Evolutionary conservation across 1,140 invertebrate genomes (phyloP).

Genomic region (Temnothorax curvispinosus): DNA sequence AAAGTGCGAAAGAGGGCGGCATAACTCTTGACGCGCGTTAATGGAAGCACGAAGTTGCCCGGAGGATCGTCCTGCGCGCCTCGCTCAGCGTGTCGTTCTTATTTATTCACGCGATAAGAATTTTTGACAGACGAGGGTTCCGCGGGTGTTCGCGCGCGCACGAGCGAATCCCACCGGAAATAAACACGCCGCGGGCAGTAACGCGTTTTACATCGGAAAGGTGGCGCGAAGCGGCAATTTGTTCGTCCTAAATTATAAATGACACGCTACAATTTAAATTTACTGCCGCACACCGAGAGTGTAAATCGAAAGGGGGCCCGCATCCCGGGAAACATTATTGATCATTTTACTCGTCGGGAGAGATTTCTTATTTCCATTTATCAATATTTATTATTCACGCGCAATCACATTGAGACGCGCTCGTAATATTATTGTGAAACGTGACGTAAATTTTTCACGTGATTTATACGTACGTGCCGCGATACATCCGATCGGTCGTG

Average conservation of each 20-base stretch:
- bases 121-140: constrained; percentile 71
- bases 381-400: constrained; percentile 42
- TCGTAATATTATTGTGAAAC: constrained; percentile 20
- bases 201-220: constrained; percentile 62
- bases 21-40: constrained; percentile 49
- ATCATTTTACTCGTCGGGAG: constrained; percentile 25
- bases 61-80: constrained; percentile 1
- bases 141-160: background rate
- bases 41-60: constrained; percentile 51
- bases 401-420: constrained; percentile 33
- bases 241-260: constrained; percentile 68
- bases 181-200: constrained; percentile 62
- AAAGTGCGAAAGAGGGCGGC: constrained; percentile 31
- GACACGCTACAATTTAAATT: constrained; percentile 63
- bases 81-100: constrained; percentile 53
- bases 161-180: constrained; percentile 65
- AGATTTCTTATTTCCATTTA: constrained; percentile 55
- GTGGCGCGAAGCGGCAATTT: constrained; percentile 67
- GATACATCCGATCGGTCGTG: background rate
- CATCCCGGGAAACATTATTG: background rate
- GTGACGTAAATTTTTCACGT: background rate
- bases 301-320: constrained; percentile 6
- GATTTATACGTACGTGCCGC: background rate
- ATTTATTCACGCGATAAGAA: constrained; percentile 69
- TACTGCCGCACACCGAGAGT: constrained; percentile 39